Base-by-base conservation (phyloP, 2,797 vertebrate species). In the Esox lucius region DNA sequence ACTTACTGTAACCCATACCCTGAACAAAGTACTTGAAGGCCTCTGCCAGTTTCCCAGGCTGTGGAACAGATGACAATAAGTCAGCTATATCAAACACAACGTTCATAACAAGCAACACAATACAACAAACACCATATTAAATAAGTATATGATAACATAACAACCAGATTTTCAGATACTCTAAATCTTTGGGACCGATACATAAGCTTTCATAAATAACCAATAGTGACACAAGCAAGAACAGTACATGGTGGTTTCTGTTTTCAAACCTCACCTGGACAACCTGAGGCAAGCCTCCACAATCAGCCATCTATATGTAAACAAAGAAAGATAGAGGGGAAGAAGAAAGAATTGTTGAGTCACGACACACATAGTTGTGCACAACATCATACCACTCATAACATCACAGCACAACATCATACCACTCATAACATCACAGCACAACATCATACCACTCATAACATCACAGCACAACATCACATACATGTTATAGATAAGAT, bases 261-360 rank as follows among this genome's bases (percentile, higher is more conserved):
- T n/a, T n/a, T n/a, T n/a, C 3, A 68, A 70, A 33, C 81, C 93
- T 90, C 84, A 98, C 97, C 95, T 99, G 97, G 75, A 99, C 97
- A 77, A 98, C 96, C 87, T 99, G 97, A 70, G 97, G 97, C 80
- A 99, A 88, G 24, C 97, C 97, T 75, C 97, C 97, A n/a, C 97
- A 99, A 85, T 99, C 97, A 1, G 97, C 96, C 97, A 99, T 99
- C 97, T 99, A 88, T 16, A 35, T 35, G 33, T 5, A 35, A 35
- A 35, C 33, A 35, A 35, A 35, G 33, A 56, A 8, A 56, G 19
- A 56, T 6, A 56, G 19, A 16, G 1, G 51, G 16, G 51, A 66
- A 64, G 81, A 16, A 53, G 22, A 76, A 16, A 76, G 16, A 62
- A 69, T 64, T 11, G 12, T 22, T 66, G 33, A 59, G 49, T 42